Evolutionary conservation across 2,113 vertebrate genomes (phyloP).

Genomic region (Orientallactaga bullata): DNA sequence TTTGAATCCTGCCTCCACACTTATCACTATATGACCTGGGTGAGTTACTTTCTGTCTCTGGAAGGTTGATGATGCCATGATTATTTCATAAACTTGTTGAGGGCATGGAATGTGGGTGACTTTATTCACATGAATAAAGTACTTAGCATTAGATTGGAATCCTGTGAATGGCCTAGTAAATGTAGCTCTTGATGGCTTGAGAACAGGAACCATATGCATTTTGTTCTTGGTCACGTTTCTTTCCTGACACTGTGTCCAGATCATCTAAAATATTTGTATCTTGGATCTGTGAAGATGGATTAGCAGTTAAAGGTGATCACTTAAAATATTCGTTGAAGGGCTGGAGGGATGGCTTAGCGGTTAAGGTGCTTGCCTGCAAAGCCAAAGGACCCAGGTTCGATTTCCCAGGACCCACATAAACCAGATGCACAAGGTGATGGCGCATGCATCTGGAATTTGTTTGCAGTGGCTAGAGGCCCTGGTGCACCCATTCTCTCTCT

Average conservation of each 20-base stretch:
- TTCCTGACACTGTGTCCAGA: background rate
- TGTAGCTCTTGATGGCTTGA: background rate
- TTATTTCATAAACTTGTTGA: background rate
- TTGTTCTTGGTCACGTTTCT: background rate
- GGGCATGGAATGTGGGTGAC: background rate
- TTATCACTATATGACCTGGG: background rate
- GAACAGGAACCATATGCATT: background rate
- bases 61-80: background rate
- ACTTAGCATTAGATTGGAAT: background rate
- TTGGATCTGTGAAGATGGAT: no score
- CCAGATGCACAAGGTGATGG: no score
- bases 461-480: no score
- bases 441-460: no score
- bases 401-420: no score
- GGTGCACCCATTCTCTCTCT: no score
- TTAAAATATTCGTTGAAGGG: no score
- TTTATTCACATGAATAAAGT: background rate
- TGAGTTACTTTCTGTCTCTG: background rate
- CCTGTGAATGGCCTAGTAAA: background rate
- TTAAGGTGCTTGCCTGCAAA: no score
- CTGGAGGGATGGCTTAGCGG: no score
- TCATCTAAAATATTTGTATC: background rate
- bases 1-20: background rate
- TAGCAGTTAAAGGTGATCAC: no score
- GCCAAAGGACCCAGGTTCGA: no score